A percentile compares a stretch with the other conserved stretches of the same genome.
Evolutionary conservation across 2,113 vertebrate genomes (phyloP).

Genomic region (Lamprotornis superbus): DNA sequence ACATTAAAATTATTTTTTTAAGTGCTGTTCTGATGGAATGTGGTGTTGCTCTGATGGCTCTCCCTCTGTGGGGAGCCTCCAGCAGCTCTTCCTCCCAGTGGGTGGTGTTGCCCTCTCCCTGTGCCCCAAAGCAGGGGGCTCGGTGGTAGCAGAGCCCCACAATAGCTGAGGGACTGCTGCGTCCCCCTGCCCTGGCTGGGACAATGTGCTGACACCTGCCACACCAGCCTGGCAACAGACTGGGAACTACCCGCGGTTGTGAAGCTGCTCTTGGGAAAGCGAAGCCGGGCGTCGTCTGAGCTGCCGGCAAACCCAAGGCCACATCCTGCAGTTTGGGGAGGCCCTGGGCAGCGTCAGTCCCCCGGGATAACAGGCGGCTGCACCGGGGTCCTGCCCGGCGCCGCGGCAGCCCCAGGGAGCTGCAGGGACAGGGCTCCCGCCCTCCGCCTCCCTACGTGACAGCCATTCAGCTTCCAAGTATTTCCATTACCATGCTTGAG

Average conservation of each 20-base stretch:
- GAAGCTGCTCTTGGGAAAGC: background rate
- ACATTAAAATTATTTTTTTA: constrained; percentile 51
- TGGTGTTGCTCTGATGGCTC: background rate
- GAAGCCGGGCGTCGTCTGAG: background rate
- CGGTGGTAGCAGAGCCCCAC: background rate
- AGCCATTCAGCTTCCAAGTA: background rate
- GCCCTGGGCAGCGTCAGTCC: background rate
- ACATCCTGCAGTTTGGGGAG: background rate
- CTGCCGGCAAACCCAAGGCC: background rate
- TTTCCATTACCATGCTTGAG: background rate
- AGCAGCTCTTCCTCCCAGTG: background rate
- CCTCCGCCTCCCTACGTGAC: background rate
- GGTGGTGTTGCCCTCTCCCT: accelerated
- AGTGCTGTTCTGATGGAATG: background rate
- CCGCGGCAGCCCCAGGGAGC: background rate
- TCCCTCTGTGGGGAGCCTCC: background rate
- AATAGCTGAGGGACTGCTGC: background rate
- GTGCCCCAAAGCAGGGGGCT: background rate
- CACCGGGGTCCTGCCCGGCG: background rate
- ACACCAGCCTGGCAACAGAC: background rate
- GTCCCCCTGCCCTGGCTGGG: background rate
- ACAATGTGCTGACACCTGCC: accelerated
- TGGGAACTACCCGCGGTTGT: accelerated
- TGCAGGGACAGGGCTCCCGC: background rate
- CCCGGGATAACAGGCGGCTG: background rate